Evolutionary conservation across 2,888 invertebrate genomes (phyloP).

Genomic region (Tenthredo notha): DNA sequence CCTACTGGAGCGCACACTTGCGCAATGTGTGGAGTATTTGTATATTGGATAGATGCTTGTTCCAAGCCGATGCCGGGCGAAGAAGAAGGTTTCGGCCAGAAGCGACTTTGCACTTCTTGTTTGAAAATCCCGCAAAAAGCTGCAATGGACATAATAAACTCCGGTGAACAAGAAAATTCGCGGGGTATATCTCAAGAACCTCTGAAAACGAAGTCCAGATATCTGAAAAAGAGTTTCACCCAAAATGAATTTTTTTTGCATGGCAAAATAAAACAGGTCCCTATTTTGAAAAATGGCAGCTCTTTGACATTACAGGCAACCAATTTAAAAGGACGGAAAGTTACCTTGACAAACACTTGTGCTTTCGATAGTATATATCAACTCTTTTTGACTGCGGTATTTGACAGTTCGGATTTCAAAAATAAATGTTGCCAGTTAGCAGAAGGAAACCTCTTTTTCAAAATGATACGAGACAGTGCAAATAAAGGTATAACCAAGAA

Average conservation of each 20-base stretch:
- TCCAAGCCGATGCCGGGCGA: background rate
- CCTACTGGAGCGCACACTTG: background rate
- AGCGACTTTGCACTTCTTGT: background rate
- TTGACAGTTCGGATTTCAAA: background rate
- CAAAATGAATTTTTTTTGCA: constrained; percentile 7
- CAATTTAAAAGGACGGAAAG: background rate
- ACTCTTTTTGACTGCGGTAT: background rate
- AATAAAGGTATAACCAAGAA: constrained; percentile 12
- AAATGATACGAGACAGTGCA: background rate
- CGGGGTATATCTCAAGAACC: background rate
- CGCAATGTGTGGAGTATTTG: background rate
- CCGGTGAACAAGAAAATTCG: background rate
- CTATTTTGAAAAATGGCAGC: constrained; percentile 20
- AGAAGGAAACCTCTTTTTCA: background rate
- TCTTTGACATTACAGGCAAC: background rate
- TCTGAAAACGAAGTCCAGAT: background rate
- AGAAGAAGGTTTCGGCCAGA: constrained; percentile 33
- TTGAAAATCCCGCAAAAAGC: background rate
- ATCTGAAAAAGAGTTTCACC: background rate
- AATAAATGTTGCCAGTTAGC: background rate
- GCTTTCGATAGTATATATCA: constrained; percentile 19
- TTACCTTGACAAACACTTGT: constrained; percentile 17
- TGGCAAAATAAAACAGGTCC: background rate
- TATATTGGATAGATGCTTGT: background rate
- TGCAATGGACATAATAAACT: background rate